Conservation (phyloP, 2,113 vertebrate genomes). For the Spea multiplicata region DNA sequence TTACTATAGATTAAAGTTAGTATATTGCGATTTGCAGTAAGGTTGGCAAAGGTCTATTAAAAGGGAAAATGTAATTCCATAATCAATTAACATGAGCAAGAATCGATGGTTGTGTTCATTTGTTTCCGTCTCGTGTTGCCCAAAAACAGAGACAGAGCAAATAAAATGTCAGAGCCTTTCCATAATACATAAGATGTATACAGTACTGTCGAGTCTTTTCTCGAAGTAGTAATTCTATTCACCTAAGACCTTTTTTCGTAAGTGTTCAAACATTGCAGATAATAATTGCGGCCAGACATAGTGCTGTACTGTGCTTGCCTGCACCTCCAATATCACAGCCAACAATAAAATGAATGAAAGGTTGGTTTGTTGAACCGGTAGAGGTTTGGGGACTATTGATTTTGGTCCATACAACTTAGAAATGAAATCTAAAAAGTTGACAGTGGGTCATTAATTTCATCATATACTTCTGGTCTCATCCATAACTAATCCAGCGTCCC, state of each 20-base stretch:
- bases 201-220: constrained; percentile 53
- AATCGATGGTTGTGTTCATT: neutral
- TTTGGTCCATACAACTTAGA: constrained; percentile 84
- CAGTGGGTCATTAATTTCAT: constrained; percentile 89
- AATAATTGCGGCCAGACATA: constrained; percentile 73
- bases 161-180: neutral
- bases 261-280: constrained; percentile 67
- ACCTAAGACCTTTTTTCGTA: constrained; percentile 72
- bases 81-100: neutral
- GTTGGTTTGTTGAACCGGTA: constrained; percentile 77
- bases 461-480: constrained; percentile 81
- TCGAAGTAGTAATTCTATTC: constrained; percentile 58
- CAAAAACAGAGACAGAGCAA: neutral
- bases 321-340: constrained; percentile 78
- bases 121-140: constrained; percentile 5
- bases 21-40: neutral
- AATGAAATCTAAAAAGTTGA: constrained; percentile 88
- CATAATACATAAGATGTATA: constrained; percentile 8
- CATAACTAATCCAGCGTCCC: constrained; percentile 77
- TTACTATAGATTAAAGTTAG: neutral
- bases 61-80: neutral
- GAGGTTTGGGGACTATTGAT: constrained; percentile 83
- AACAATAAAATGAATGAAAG: constrained; percentile 86
- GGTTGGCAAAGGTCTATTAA: neutral
- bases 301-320: constrained; percentile 75